Base-by-base conservation (phyloP, 2,888 invertebrate genomes). In the Melieria picta region DNA sequence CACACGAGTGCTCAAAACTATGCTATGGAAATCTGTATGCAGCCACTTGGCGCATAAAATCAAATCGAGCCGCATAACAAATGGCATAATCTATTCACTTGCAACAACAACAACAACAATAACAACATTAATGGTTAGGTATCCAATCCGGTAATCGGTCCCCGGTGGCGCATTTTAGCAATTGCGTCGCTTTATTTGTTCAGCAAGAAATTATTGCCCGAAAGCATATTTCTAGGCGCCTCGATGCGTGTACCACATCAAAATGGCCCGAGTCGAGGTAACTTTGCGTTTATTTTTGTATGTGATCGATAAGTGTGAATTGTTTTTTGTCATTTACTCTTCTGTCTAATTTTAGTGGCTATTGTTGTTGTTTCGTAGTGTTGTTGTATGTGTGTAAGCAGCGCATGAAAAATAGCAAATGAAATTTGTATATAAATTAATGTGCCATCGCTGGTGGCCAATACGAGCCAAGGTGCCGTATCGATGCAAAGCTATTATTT, bases 131-230 rank as follows among this genome's bases (percentile, higher is more conserved):
- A 50, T 52, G 11, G 52, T 9, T 52, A 11, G 13, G 11, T 42
- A 45, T 43, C 11, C 61, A 11, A 45, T 45, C 61, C 7, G 7
- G 11, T 7, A 43, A 61, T 61, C 11, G 61, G 10, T 61, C 61
- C 61, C 61, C 5, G 7, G 61, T 10, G 61, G 61, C 61, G 45
- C 61, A 61, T 61, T 61, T 61, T 45, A 43, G 45, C 61, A 43
- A n/a, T 45, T 7, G 11, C 58, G 42, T 16, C 16, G 52, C 6
- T 52, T 52, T 6, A 52, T n/a, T 52, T 7, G 11, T n/a, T 52
- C 13, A 52, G n/a, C 9, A 52, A 5, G 5, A 52, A n/a, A 7
- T 9, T 52, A 7, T 6, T 52, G 3, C 30, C 13, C n/a, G 3
- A 7, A n/a, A n/a, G 52, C 52, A 52, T 52, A 52, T 13, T 52